Conservation (phyloP, 2,888 invertebrate genomes). For the Acanthoscelides obtectus region DNA sequence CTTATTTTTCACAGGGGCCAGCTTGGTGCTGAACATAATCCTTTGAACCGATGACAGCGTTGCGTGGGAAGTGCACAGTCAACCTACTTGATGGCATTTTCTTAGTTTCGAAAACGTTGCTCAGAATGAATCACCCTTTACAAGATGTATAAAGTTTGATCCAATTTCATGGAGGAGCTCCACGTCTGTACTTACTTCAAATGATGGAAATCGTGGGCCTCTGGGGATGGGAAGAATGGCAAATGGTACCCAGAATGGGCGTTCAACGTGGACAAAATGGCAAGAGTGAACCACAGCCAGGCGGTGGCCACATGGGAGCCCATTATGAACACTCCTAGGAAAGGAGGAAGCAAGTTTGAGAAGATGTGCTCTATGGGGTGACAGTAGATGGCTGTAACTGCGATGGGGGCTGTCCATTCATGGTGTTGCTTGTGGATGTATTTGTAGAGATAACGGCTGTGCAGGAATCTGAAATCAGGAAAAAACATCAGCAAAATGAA, state of each 20-base stretch:
- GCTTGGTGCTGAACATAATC: no score
- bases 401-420: constrained; percentile 84
- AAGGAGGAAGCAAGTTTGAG: constrained; percentile 72
- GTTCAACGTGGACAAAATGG: constrained; percentile 72
- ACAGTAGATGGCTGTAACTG: constrained; percentile 76
- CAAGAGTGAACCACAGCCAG: constrained; percentile 75
- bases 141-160: no score
- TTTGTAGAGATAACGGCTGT: constrained; percentile 70
- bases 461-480: constrained; percentile 57
- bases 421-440: constrained; percentile 82
- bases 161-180: no score
- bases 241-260: constrained; percentile 83
- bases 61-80: no score
- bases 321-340: constrained; percentile 68
- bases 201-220: constrained; percentile 85
- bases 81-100: no score
- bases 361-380: constrained; percentile 75
- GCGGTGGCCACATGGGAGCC: constrained; percentile 73
- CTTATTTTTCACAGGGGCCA: no score
- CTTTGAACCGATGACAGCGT: no score
- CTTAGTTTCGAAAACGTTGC: no score
- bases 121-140: no score
- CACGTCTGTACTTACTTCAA: constrained; percentile 64
- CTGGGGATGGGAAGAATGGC: constrained; percentile 80
- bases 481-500: neutral